These are phyloP conservation scores for Pristionchus pacificus DNA, from an alignment of 1,140 invertebrate genomes.

Conservation along the genomic window DNA sequence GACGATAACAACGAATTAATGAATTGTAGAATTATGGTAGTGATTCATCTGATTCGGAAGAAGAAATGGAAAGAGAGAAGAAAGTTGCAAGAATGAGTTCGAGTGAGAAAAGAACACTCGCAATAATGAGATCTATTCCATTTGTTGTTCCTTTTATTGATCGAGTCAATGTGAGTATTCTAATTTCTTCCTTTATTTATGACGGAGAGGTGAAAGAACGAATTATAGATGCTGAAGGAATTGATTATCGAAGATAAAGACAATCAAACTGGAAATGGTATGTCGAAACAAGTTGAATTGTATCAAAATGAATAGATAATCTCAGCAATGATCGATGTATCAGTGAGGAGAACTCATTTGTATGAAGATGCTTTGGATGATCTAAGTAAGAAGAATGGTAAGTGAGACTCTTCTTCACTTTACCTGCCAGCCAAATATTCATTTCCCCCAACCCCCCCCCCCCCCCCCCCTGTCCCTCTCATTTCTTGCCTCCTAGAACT, in stretches of 20 bases:
- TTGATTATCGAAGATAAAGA: background rate
- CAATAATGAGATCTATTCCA: constrained; percentile 20
- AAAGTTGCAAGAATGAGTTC: constrained; percentile 1
- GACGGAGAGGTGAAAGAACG: background rate
- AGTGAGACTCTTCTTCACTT: constrained; percentile 1
- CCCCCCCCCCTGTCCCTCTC: background rate
- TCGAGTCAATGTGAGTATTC: constrained; percentile 18
- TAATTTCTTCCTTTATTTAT: too few species aligned
- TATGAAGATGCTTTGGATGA: constrained; percentile 21
- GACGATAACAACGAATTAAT: constrained; percentile 1
- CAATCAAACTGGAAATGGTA: background rate
- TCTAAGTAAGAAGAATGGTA: constrained; percentile 13
- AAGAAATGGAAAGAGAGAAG: background rate
- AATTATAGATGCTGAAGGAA: background rate
- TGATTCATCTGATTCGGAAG: constrained; percentile 19
- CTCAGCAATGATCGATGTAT: background rate
- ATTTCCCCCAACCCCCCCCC: background rate
- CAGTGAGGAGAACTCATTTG: constrained; percentile 14
- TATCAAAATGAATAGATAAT: constrained; percentile 4
- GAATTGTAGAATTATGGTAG: constrained; percentile 6
- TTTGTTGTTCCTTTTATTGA: constrained; percentile 26
- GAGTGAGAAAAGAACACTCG: constrained; percentile 6
- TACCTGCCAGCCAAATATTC: too few species aligned
- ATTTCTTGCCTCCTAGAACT: constrained; percentile 1
- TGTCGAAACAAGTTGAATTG: background rate